Evolutionary conservation across 37 sponge, comb jelly and placozoan genomes (phyloP), one percentile per base, ranked within the genome.

Genomic region (Haliclona indistincta): DNA sequence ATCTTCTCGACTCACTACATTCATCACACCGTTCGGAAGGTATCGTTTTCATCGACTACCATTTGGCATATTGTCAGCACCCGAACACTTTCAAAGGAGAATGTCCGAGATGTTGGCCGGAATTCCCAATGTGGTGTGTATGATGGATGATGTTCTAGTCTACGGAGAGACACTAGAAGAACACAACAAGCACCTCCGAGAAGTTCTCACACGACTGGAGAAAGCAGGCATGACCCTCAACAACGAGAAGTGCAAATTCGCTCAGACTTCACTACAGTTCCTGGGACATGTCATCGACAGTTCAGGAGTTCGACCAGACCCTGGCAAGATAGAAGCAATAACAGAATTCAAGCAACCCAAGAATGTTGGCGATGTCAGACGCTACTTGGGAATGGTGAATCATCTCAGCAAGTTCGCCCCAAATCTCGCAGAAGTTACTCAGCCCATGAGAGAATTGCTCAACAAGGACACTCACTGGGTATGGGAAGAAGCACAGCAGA

Each of bases 21-120:
- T 82, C 69, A 82, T 74, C 62, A 75, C 75, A n/a, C 83, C 75
- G 36, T 82, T 82, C 45, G 83, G 83, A 1, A 28, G 85, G 49
- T 84, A 77, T 56, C 33, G 52, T n/a, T n/a, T n/a, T n/a, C n/a
- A n/a, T n/a, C n/a, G n/a, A n/a, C n/a, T 75, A 42, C 38, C 43
- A 45, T 63, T 60, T 75, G n/a, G n/a, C n/a, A n/a, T n/a, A n/a
- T n/a, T 25, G 70, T 22, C 80, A 10, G 81, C 73, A 29, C 81
- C 81, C 32, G 81, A 80, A 28, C 65, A 80, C 30, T 80, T 80
- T 58, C 81, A 80, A 33, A 40, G 64, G 53, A 22, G 53, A 35
- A 80, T 71, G 81, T 32, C 49, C 19, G 63, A 60, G 28, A 37
- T 80, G 7, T 35, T 80, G 13, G 37, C 41, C 29, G 81, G 42